Conservation (phyloP, 2,888 invertebrate genomes). For the Drosophila anceps region DNA sequence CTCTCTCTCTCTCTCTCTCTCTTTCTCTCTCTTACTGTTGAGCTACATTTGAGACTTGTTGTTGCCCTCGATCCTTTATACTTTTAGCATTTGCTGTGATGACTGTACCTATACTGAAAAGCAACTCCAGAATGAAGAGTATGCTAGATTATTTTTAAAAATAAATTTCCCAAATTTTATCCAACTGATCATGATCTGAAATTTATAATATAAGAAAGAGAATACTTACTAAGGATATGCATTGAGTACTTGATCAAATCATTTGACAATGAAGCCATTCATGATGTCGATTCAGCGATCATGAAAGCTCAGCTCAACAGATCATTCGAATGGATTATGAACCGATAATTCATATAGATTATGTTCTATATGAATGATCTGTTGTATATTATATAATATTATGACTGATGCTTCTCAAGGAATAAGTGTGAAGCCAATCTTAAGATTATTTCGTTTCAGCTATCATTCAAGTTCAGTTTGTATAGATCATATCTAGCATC, state of each 20-base stretch:
- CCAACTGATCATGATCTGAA: neutral
- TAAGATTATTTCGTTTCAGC: neutral
- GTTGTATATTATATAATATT: no score
- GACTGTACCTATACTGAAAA: constrained; percentile 59
- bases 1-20: constrained; percentile 12
- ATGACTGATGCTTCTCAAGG: no score
- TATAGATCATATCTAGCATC: neutral
- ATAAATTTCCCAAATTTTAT: neutral
- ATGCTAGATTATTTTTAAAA: neutral
- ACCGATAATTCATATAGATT: neutral
- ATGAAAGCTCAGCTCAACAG: neutral
- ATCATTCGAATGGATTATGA: neutral
- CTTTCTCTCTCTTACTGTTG: constrained; percentile 22
- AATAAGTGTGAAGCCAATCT: neutral
- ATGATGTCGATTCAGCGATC: neutral
- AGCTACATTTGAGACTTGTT: constrained; percentile 22
- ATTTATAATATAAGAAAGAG: neutral
- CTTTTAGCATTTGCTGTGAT: constrained; percentile 15
- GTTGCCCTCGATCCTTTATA: constrained; percentile 60
- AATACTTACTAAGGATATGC: neutral
- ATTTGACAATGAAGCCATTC: neutral
- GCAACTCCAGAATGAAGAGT: neutral
- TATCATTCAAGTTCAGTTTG: neutral
- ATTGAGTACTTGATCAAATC: neutral
- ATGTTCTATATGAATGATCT: neutral